Base-by-base conservation (phyloP, 2,888 invertebrate genomes). In the Hemicrepidius hirtus region DNA sequence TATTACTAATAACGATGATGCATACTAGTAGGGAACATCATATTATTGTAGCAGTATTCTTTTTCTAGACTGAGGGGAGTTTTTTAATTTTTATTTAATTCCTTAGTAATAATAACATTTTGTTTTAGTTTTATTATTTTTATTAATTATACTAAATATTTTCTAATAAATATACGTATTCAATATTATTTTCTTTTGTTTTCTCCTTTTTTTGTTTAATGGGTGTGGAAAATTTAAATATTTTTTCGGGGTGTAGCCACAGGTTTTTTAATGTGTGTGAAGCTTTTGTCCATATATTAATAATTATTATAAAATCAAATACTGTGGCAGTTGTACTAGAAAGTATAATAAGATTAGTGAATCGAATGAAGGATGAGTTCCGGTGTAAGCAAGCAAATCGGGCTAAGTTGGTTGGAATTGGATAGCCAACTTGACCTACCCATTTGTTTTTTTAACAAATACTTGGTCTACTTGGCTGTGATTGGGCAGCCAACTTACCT, bases 11-110 rank as follows among this genome's bases (percentile, higher is more conserved):
- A 72, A 41, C n/a, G 16, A 44, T 37, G 44, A 57, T 62, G 64
- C 57, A 16, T 63, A 65, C 46, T 32, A 62, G 10, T 50, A 67
- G 46, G 46, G 16, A 67, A 67, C 44, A 60, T 46, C 41, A 57
- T 35, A 24, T 53, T 59, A n/a, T n/a, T 63, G 21, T 65, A 62
- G 62, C 71, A 71, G 66, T 62, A 67, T 71, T 68, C 46, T 55
- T 13, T 55, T 59, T 55, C 20, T 59, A 59, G 59, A 59, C 59
- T 59, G 59, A 59, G 9, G 37, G n/a, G 24, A 35, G 37, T 40
- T 40, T 40, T 40, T 59, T 40, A 37, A 41, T 20, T 50, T 35
- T 64, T 35, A 12, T 64, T 21, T 63, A 49, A 63, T n/a, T 46
- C 20, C 32, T 32, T 13, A 13, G 24, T 55, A 32, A 49, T 16